Percentiles rank a stretch among this genome's conserved stretches.
Evolutionary conservation across 2,113 vertebrate genomes (phyloP).

Genomic region (Carassius carassius): DNA sequence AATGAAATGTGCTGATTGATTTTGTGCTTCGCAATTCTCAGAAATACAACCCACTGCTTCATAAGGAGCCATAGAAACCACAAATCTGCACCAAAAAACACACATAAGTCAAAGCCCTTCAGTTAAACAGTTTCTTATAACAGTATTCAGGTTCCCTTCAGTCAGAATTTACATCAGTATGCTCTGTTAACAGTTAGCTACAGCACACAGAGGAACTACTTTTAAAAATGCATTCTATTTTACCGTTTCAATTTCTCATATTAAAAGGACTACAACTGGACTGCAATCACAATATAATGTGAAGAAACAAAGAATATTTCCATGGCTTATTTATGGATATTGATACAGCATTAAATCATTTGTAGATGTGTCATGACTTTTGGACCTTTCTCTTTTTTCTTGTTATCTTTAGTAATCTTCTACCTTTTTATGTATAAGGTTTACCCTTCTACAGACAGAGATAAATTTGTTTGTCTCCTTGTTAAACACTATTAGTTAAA

Average conservation of each 20-base stretch:
- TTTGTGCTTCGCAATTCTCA: slow-evolving; percentile 29
- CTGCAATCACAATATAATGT: neutral
- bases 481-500: slow-evolving; percentile 12
- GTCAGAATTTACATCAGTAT: neutral
- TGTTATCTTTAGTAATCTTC: neutral
- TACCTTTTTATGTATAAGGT: too few relatives aligned
- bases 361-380: too few relatives aligned
- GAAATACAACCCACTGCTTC: slow-evolving; percentile 36
- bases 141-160: neutral
- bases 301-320: neutral
- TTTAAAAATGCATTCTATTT: neutral
- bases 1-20: slow-evolving; percentile 37
- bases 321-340: neutral
- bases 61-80: slow-evolving; percentile 37
- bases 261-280: neutral
- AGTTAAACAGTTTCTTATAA: slow-evolving; percentile 13
- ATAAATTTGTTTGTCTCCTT: slow-evolving; percentile 8
- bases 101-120: slow-evolving; percentile 19
- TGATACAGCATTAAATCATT: neutral
- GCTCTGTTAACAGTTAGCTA: slow-evolving; percentile 11
- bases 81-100: slow-evolving; percentile 43
- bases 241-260: neutral
- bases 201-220: neutral
- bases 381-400: neutral
- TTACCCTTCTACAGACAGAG: neutral